Conservation (phyloP, 2,888 invertebrate species). For the Melitaea athalia region DNA sequence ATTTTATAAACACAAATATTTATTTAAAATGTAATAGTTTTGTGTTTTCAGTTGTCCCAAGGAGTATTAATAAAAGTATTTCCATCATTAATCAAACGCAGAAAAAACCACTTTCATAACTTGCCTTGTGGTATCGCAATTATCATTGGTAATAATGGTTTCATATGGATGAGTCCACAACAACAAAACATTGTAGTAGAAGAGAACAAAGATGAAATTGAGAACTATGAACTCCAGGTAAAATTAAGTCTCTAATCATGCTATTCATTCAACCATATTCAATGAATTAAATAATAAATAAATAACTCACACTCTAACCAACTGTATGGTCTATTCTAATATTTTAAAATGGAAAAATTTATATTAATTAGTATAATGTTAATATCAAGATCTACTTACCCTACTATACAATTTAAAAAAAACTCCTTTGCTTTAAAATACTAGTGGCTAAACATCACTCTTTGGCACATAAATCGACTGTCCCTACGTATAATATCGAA, state of each 20-base stretch:
- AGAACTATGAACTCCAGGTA: constrained; percentile 58
- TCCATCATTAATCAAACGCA: constrained; percentile 93
- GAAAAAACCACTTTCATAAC: constrained; percentile 98
- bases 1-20: too few species aligned
- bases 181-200: constrained; percentile 69
- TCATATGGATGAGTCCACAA: constrained; percentile 94
- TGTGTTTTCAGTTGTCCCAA: constrained; percentile 86
- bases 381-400: too few species aligned
- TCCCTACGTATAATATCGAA: too few species aligned
- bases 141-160: constrained; percentile 98
- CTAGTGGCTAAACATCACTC: too few species aligned
- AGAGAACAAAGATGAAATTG: constrained; percentile 71
- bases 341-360: too few species aligned
- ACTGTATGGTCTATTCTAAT: too few species aligned
- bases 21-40: not conserved
- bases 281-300: not conserved
- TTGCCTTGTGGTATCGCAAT: constrained; percentile 95
- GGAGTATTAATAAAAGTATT: constrained; percentile 95
- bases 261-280: not conserved
- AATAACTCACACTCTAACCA: too few species aligned
- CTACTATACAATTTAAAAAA: too few species aligned
- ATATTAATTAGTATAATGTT: too few species aligned
- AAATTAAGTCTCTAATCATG: constrained; percentile 5
- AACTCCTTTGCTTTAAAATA: too few species aligned
- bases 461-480: too few species aligned